phyloP scores from a whole-genome alignment of 2,113 vertebrate genomes.

The Nothoprocta pentlandii region DNA sequence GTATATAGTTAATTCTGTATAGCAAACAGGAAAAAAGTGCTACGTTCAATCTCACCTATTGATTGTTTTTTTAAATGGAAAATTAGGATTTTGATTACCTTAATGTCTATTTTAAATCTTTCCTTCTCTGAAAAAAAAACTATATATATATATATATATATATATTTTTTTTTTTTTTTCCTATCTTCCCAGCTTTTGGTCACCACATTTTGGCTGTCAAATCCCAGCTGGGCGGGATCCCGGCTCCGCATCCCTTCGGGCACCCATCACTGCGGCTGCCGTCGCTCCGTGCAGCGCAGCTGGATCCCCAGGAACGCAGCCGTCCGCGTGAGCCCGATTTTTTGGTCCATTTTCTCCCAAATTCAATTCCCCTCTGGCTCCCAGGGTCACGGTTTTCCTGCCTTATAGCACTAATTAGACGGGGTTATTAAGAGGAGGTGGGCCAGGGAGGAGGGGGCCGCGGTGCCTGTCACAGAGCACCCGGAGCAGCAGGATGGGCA shows the following conservation, averaged over 20 bases:
- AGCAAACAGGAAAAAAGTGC: neutral
- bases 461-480: conserved; percentile 23
- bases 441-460: neutral
- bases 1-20: neutral
- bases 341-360: neutral
- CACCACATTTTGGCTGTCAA: neutral
- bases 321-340: neutral
- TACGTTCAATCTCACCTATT: neutral
- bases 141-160: neutral
- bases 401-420: neutral
- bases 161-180: neutral
- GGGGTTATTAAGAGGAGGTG: neutral
- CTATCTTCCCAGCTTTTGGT: neutral
- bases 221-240: neutral
- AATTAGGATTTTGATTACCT: neutral
- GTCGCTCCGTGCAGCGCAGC: neutral
- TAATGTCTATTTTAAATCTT: neutral
- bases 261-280: too few relatives aligned
- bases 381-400: neutral
- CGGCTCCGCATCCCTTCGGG: too few relatives aligned
- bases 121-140: neutral
- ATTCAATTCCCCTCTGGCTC: neutral
- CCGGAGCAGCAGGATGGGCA: conserved; percentile 38
- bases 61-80: neutral
- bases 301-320: neutral